These are phyloP conservation scores for Atrichornis clamosus DNA, from an alignment of 2,113 vertebrate species.

Conservation along the genomic window DNA sequence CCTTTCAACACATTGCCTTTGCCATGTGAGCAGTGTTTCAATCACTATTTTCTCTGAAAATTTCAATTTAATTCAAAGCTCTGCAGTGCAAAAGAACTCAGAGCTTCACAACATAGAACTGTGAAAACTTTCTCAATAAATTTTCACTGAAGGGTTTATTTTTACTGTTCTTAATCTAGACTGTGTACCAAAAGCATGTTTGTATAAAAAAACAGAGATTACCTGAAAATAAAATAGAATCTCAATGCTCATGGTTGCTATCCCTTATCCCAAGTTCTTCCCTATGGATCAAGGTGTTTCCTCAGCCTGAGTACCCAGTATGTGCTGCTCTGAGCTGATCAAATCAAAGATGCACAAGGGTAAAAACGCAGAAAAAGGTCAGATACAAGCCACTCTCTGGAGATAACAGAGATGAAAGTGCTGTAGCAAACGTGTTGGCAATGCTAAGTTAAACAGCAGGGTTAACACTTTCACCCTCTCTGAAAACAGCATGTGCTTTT, in stretches of 20 bases:
- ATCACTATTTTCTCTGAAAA: neutral
- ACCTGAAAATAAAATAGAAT: neutral
- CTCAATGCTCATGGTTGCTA: neutral
- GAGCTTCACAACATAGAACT: neutral
- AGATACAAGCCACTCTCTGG: neutral
- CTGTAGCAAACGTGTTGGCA: neutral
- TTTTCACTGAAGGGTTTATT: neutral
- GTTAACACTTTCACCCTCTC: neutral
- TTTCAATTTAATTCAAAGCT: neutral
- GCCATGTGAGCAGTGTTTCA: neutral
- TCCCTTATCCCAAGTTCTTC: neutral
- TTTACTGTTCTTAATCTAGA: neutral
- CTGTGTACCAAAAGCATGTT: neutral
- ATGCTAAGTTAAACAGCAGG: neutral
- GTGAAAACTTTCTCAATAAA: neutral
- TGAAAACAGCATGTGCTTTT: neutral
- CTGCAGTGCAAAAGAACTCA: neutral
- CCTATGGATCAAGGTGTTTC: neutral
- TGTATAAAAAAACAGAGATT: neutral
- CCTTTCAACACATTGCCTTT: neutral
- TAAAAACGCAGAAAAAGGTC: constrained; percentile 13
- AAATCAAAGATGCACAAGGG: neutral
- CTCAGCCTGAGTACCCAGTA: neutral
- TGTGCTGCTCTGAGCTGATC: neutral
- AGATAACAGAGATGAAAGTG: neutral